Evolutionary conservation across 2,888 invertebrate species (phyloP), one percentile per base, ranked within the genome.

Genomic region (Sphaerophoria rueppellii): DNA sequence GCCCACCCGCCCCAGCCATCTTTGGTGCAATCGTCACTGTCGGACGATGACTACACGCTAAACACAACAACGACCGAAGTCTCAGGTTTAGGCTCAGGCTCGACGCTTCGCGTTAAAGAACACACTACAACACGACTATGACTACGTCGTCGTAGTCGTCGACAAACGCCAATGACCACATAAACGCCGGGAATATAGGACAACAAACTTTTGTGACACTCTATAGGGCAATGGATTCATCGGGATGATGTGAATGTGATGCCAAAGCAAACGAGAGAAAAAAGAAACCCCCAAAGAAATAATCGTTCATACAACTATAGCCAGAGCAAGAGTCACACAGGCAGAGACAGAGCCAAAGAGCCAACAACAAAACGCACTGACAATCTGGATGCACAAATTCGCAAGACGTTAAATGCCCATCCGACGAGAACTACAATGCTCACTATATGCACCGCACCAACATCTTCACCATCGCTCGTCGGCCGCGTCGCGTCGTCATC

Each of bases 121-220:
- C 70, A 63, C 63, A 75, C 77, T 60, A 80, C 80, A 75, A 46
- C 61, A 72, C 60, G 60, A 67, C 40, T 52, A 67, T 46, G 61
- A 74, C 75, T 63, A 72, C 72, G 70, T 40, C 78, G 34, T 70
- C 81, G 70, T 40, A 73, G 34, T 70, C 81, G 77, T 73, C 85
- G 85, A 76, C 83, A 81, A 85, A 79, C 85, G 86, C 86, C 86
- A 86, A 86, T 86, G 86, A 86, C 86, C 86, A 86, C 86, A 86
- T 86, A 86, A 86, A 81, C 78, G 86, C 82, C 52, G 50, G 82
- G 82, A 86, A 86, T 86, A 86, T 86, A 86, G 86, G 86, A 86
- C 86, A 86, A 86, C 82, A 86, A 86, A 86, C 86, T 86, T 86
- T 86, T 86, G 86, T 86, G 86, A 86, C 86, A 86, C 86, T 86